Percentiles rank a stretch among this genome's conserved stretches.
Conservation (phyloP, 2,113 vertebrate genomes). For the Cricetomys ansorgei region DNA sequence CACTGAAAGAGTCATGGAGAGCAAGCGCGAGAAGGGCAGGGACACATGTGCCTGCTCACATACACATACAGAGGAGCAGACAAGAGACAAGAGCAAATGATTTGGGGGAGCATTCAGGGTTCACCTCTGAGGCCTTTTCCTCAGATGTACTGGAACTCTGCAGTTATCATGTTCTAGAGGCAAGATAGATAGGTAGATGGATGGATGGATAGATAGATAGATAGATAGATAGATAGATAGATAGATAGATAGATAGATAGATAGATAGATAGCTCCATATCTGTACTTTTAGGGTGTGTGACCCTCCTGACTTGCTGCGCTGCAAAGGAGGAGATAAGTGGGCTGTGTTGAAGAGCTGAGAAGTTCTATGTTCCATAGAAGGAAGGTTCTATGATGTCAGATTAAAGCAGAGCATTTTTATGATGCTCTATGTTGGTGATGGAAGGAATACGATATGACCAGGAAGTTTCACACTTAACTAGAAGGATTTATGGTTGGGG, state of each 20-base stretch:
- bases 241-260: no score
- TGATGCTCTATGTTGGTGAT: background rate
- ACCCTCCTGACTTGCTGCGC: background rate
- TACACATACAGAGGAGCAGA: background rate
- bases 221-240: no score
- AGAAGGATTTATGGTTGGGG: background rate
- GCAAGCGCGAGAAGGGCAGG: background rate
- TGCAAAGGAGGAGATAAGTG: background rate
- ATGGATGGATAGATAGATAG: no score
- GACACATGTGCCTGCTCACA: rapidly evolving
- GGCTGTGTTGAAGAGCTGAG: no score
- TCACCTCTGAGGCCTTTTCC: background rate
- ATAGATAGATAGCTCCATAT: background rate
- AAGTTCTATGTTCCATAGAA: no score
- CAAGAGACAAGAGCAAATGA: background rate
- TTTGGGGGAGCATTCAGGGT: background rate
- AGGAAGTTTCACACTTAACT: background rate
- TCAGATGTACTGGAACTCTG: background rate
- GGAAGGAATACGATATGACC: background rate
- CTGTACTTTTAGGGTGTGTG: background rate
- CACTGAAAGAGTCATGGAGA: background rate
- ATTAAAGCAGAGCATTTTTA: background rate
- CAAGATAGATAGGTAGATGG: no score
- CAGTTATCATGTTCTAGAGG: background rate
- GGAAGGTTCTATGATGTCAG: background rate